Conservation (phyloP, 2,797 vertebrate species). For the Luscinia luscinia region DNA sequence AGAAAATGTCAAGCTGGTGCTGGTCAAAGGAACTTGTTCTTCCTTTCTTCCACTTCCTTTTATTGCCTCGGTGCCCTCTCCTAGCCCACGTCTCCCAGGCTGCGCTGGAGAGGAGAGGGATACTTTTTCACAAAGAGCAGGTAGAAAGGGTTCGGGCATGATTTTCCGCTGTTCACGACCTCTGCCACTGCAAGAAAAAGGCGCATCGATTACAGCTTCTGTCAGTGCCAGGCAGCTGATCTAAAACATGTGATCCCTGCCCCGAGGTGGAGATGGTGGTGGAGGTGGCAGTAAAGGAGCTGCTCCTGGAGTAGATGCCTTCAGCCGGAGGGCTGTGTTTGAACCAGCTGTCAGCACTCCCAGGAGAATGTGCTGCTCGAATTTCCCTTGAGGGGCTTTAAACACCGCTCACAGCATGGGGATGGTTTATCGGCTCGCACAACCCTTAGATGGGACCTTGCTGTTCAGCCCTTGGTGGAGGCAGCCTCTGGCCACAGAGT, state of each 20-base stretch:
- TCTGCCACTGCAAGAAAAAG: neutral
- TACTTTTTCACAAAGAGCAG: neutral
- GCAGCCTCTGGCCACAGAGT: neutral
- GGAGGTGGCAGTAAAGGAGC: neutral
- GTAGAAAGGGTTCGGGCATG: neutral
- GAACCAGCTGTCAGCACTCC: neutral
- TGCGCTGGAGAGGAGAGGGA: neutral
- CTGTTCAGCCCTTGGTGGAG: neutral
- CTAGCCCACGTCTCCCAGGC: neutral
- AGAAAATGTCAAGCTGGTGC: constrained; percentile 41
- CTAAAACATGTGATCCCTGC: neutral
- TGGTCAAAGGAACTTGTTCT: constrained; percentile 56
- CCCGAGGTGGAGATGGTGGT: neutral
- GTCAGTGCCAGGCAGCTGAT: neutral
- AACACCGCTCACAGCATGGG: neutral
- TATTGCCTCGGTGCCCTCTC: neutral
- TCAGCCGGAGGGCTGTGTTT: neutral
- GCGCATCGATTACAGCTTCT: neutral
- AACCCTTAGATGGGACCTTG: neutral
- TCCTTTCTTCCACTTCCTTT: constrained; percentile 23
- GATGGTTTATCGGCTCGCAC: neutral
- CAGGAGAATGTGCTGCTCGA: neutral
- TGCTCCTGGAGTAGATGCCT: neutral
- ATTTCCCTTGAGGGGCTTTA: neutral
- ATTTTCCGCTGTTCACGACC: neutral